A percentile compares a stretch with the other conserved stretches of the same genome.
Evolutionary conservation across 2,888 invertebrate genomes (phyloP).

Genomic region (Lepetodrilus schrolli): DNA sequence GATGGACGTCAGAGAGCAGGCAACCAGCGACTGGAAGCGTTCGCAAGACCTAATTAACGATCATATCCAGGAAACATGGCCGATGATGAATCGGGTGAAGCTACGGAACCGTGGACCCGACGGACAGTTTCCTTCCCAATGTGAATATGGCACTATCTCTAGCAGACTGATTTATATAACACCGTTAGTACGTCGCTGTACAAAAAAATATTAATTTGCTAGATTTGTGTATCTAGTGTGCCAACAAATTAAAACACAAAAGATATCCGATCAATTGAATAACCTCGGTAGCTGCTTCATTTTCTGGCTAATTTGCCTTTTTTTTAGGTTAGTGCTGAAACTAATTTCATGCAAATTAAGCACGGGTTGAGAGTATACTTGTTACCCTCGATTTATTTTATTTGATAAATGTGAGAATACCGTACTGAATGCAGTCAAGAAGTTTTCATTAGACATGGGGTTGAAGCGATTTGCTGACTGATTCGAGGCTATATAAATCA

Average conservation of each 20-base stretch:
- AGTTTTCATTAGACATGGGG: not conserved
- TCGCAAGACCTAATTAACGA: slow-evolving; percentile 45
- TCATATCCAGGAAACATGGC: slow-evolving; percentile 40
- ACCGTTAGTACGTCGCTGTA: not conserved
- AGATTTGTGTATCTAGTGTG: slow-evolving; percentile 23
- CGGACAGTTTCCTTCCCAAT: not conserved
- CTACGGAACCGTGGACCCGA: not conserved
- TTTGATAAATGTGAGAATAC: slow-evolving; percentile 15
- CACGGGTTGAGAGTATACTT: slow-evolving; percentile 14
- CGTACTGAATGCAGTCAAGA: not conserved
- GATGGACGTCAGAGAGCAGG: slow-evolving; percentile 31
- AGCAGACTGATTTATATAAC: slow-evolving; percentile 21
- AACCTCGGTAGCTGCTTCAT: slow-evolving; percentile 8
- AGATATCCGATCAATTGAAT: slow-evolving; percentile 8
- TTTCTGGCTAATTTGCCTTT: slow-evolving; percentile 14
- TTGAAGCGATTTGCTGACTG: not conserved
- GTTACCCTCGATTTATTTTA: not conserved
- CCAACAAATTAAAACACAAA: slow-evolving; percentile 24
- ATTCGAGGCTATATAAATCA: no score
- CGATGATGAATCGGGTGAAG: slow-evolving; percentile 40
- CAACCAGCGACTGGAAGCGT: slow-evolving; percentile 37
- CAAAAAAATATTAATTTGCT: slow-evolving; percentile 18
- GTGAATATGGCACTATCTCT: not conserved
- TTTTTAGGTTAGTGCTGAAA: slow-evolving; percentile 10
- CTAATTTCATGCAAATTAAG: slow-evolving; percentile 20